Evolutionary conservation across 2,113 vertebrate genomes (phyloP).

Genomic region (Salminus brasiliensis): DNA sequence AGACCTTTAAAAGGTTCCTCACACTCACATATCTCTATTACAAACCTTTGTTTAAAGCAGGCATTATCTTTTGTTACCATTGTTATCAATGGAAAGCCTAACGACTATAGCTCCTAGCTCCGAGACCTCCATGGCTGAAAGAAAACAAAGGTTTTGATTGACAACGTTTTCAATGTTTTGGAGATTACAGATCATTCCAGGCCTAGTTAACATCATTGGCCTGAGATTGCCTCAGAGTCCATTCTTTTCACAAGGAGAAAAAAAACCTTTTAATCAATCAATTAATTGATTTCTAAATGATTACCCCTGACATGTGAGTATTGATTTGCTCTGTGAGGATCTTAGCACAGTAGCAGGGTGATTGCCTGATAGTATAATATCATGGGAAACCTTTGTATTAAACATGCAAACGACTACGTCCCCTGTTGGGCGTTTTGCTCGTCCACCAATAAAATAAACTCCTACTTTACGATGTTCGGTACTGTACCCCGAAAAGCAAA

Average conservation of each 20-base stretch:
- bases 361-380: slow-evolving; percentile 3
- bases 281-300: slow-evolving; percentile 28
- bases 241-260: background rate
- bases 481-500: too few relatives aligned
- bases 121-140: background rate
- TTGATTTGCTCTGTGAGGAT: slow-evolving; percentile 9
- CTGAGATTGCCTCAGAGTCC: background rate
- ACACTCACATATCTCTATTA: too few relatives aligned
- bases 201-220: background rate
- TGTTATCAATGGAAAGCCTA: background rate
- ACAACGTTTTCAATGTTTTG: background rate
- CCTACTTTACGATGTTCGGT: too few relatives aligned
- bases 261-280: background rate
- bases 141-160: background rate
- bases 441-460: too few relatives aligned
- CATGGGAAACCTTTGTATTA: too few relatives aligned
- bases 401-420: too few relatives aligned
- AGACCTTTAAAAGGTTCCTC: too few relatives aligned
- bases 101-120: too few relatives aligned
- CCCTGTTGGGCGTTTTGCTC: too few relatives aligned
- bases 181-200: background rate
- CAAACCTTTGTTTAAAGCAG: too few relatives aligned
- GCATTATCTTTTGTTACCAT: background rate
- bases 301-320: slow-evolving; percentile 21
- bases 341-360: background rate